Base-by-base conservation (phyloP, 37 sponge, comb jelly and placozoan species). In the Amphimedon queenslandica region DNA sequence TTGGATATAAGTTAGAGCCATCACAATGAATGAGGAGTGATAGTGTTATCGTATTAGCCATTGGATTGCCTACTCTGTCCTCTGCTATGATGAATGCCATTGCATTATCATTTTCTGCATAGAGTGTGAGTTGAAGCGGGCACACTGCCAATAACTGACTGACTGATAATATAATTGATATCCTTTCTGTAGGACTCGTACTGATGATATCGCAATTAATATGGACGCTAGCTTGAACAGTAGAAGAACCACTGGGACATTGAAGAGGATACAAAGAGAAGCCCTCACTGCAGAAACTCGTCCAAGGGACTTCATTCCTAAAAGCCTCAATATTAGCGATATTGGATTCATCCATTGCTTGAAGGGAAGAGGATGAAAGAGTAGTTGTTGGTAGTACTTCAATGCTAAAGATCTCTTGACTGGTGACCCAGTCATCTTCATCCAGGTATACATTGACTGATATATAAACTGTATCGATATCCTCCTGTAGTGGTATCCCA, bases 401-500 rank as follows among this genome's bases (percentile, higher is more conserved):
- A n/a, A 60, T 60, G 5, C 27, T n/a, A n/a, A 60, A 60, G 23
- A 60, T 60, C 27, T 60, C 27, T n/a, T 60, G 61, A 6, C 5
- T 5, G 5, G 61, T 25, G 5, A n/a, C 61, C 61, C 61, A 60
- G 5, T 18, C 25, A 2, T 36, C 40, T 55, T 72, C 58, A 42
- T 42, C 37, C 20, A 32, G 23, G 40, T 60, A 33, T 4, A 40
- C 53, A 27, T 65, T 28, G 30, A 84, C 25, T 16, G 34, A 72
- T 24, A 84, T 39, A 61, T 73, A 77, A 35, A 57, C 4, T 2
- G 64, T 69, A 0, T 78, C 78, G 21, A 56, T 5, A 42, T 84
- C 41, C 4, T 6, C 13, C 1, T 18, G 6, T 8, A 77, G 69
- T 37, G 85, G 85, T 13, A 84, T 60, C 27, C 85, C 85, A 33